These are phyloP conservation scores for Leptopterna dolabrata DNA, from an alignment of 2,888 invertebrate species.

Conservation along the genomic window DNA sequence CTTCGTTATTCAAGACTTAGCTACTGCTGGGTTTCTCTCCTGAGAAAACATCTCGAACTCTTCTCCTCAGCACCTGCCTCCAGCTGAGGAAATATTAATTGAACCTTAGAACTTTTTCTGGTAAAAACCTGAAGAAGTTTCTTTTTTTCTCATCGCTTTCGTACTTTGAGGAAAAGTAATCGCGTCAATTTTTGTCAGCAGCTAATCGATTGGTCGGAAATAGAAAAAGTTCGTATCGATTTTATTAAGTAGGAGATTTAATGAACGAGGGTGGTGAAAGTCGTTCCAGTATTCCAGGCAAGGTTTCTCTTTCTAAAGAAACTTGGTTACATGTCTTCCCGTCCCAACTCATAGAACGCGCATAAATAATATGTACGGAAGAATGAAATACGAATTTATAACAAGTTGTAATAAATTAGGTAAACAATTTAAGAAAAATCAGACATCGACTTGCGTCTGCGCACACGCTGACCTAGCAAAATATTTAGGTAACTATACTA, in stretches of 20 bases:
- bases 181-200: background rate
- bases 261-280: background rate
- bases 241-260: slow-evolving; percentile 11
- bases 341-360: no score
- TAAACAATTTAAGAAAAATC: no score
- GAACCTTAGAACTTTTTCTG: background rate
- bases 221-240: slow-evolving; percentile 5
- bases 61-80: background rate
- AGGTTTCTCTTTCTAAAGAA: no score
- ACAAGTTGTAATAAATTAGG: no score
- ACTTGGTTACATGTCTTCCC: no score
- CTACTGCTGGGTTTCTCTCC: background rate
- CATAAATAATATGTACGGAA: no score
- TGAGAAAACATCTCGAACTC: background rate
- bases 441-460: no score
- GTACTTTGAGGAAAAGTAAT: background rate
- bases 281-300: no score
- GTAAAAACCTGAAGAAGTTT: background rate
- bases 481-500: no score
- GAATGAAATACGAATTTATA: no score
- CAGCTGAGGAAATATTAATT: background rate
- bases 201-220: background rate
- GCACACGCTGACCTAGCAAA: no score
- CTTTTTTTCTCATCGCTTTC: background rate
- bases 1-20: background rate